phyloP scores from a whole-genome alignment of 1,140 invertebrate species.

The Procambarus virginalis region DNA sequence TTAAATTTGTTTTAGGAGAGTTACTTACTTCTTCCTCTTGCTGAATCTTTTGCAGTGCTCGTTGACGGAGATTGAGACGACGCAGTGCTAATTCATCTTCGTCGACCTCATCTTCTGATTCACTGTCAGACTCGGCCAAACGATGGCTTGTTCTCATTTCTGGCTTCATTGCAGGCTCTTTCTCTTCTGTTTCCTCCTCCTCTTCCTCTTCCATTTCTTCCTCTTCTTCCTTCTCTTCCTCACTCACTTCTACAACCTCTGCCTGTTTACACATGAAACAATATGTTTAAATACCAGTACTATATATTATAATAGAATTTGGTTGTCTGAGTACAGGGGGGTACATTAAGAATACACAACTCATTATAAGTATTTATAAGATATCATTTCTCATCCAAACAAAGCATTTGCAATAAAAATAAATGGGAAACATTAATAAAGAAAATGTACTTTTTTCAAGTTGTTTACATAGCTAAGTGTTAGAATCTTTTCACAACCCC shows the following conservation, averaged over 20 bases:
- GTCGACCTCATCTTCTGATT: constrained; percentile 78
- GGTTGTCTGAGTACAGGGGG: too few relatives aligned
- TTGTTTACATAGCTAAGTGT: too few relatives aligned
- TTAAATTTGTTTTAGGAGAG: neutral
- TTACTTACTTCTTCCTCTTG: constrained; percentile 75
- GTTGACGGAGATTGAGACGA: constrained; percentile 81
- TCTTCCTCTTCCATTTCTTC: constrained; percentile 73
- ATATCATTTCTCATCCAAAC: too few relatives aligned
- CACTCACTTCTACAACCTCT: constrained; percentile 83
- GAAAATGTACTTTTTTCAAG: too few relatives aligned
- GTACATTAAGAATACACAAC: too few relatives aligned
- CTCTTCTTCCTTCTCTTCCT: constrained; percentile 73
- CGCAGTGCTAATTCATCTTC: constrained; percentile 89
- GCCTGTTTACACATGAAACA: constrained; percentile 77
- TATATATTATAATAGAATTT: neutral
- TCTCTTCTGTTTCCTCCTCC: constrained; percentile 68
- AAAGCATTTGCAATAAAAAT: too few relatives aligned
- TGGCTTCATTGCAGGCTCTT: constrained; percentile 71
- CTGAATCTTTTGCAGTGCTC: constrained; percentile 81
- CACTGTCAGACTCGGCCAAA: constrained; percentile 67
- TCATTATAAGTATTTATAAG: too few relatives aligned
- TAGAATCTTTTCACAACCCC: too few relatives aligned
- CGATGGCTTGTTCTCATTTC: constrained; percentile 62
- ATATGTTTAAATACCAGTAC: neutral
- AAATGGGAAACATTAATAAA: too few relatives aligned